Evolutionary conservation across 2,797 vertebrate species (phyloP), one percentile per base, ranked within the genome.

Genomic region (Dermochelys coriacea): DNA sequence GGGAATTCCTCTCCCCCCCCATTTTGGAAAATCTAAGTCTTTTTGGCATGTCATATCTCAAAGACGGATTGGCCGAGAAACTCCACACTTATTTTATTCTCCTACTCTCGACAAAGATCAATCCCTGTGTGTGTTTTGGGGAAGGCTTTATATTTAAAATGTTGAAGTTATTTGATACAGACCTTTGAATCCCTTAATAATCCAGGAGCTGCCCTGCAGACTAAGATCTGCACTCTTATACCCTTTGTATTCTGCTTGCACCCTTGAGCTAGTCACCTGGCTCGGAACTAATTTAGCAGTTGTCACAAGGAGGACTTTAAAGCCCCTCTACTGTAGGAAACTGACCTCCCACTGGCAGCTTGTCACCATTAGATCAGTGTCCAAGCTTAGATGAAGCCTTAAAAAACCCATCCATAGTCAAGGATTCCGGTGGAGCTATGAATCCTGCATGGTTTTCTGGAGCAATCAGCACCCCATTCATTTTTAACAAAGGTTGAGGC

Each of bases 231-330:
- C 93, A 59, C 81, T 95, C 85, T 74, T 79, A 50, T 45, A 61
- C 83, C 91, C 90, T 89, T 92, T 75, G 82, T 74, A 93, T 80
- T 47, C 95, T 47, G 93, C 96, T 93, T 97, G 89, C 93, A 93
- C 96, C 94, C 96, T 92, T 78, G n/a, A 88, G n/a, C 90, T 95
- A 90, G 71, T 82, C 0, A 0, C 80, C 92, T 95, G 91, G 91
- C 64, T 41, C 82, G 88, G 88, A 93, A 57, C 29, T 31, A 59
- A 59, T 7, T 59, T 31, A 37, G 1, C 50, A 68, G 85, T 88
- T 88, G 93, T 94, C 82, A 92, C 11, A 6, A 45, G n/a, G 21
- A 41, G 19, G 19, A 25, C 68, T 41, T 25, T 41, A 6, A 74
- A 74, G 68, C 21, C 68, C 19, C 37, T 41, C n/a, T 74, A 12